Evolutionary conservation across 1,140 invertebrate species (phyloP), one percentile per base, ranked within the genome.

Genomic region (Hyles euphorbiae): DNA sequence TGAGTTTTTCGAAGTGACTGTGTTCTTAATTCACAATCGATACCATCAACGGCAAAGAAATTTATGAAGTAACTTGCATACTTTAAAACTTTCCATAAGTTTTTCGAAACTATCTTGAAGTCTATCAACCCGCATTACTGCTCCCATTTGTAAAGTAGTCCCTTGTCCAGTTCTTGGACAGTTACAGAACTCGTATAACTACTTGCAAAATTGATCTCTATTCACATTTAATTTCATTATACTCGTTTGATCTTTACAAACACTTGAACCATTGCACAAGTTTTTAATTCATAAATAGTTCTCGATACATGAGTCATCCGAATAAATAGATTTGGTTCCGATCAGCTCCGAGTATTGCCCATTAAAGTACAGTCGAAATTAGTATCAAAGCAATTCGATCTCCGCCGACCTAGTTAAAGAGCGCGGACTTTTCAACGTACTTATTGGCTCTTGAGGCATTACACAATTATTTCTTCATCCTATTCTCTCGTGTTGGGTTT

Each of bases 361-460:
- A 54, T 54, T 54, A 54, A 40, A 54, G 53, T 54, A 36, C 43
- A 50, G 55, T 70, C 59, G 53, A 66, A 70, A 63, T 70, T 70
- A 70, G 60, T 66, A 47, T 56, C 53, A 33, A 32, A 56, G 50
- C 61, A 60, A 56, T 67, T 58, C 62, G 44, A 66, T 58, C 58
- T 60, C 43, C 33, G 43, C 9, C 56, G 63, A 59, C 56, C 63
- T 60, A 65, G 22, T 65, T 55, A 49, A 44, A 51, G 61, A 32
- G 55, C 3, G 34, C 49, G 50, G 49, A 64, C 53, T 59, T 58
- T 61, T 55, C 56, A 46, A 34, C 22, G 45, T 47, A 53, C 44
- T 57, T 47, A 34, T 53, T 48, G 7, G 34, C 45, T 58, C 61
- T 63, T 55, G 22, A 60, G 33, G 22, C 33, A n/a, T 58, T 59